Percentiles rank a stretch among this genome's conserved stretches.
Conservation (phyloP, 2,797 vertebrate species). For the Xenentodon cancila region DNA sequence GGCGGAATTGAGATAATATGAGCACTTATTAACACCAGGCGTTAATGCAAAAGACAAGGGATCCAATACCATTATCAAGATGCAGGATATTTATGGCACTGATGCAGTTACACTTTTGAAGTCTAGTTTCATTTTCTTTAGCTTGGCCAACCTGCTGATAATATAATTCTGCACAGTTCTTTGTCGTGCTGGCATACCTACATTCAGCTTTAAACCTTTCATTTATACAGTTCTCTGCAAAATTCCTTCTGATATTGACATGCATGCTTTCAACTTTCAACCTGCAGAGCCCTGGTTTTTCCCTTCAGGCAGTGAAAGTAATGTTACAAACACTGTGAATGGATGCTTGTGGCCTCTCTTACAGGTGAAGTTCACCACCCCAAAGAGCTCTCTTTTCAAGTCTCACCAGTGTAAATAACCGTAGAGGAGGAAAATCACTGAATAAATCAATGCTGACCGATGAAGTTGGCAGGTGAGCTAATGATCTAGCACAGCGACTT, state of each 20-base stretch:
- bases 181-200: no score
- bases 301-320: background rate
- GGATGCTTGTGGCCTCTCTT: background rate
- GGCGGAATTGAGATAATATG: background rate
- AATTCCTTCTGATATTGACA: background rate
- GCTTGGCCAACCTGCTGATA: background rate
- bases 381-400: background rate
- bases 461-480: background rate
- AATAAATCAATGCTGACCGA: background rate
- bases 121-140: background rate
- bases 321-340: conserved; percentile 8
- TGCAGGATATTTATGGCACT: background rate
- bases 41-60: background rate
- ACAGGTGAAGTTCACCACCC: conserved; percentile 1
- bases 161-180: background rate
- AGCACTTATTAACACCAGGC: background rate
- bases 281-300: background rate
- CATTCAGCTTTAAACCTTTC: background rate
- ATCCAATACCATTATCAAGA: background rate
- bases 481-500: conserved; percentile 1
- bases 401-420: conserved; percentile 9
- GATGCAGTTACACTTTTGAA: background rate
- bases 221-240: background rate
- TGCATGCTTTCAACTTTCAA: background rate
- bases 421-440: background rate